Conservation (phyloP, 2,888 invertebrate genomes). For the Leptinotarsa juncta region DNA sequence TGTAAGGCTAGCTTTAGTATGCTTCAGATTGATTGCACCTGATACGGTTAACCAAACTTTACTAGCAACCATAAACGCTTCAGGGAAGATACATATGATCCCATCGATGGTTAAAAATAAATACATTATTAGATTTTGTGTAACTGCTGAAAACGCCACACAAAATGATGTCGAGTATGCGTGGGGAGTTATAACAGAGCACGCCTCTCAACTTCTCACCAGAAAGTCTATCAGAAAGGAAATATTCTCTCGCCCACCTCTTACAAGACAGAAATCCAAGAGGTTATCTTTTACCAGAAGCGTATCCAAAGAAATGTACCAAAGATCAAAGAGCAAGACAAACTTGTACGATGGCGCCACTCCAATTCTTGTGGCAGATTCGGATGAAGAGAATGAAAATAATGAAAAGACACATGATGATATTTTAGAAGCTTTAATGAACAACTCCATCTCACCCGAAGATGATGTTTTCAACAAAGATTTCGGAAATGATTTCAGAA, state of each 20-base stretch:
- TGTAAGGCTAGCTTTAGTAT: conserved; percentile 81
- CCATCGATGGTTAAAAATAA: conserved; percentile 81
- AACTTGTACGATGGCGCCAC: conserved; percentile 70
- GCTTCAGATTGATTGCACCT: conserved; percentile 78
- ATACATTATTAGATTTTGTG: conserved; percentile 82
- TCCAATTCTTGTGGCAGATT: conserved; percentile 69
- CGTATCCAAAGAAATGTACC: conserved; percentile 69
- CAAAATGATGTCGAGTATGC: conserved; percentile 80
- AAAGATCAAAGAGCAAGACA: conserved; percentile 67
- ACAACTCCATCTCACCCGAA: conserved; percentile 38
- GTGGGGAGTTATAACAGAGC: conserved; percentile 72
- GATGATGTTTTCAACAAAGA: conserved; percentile 55
- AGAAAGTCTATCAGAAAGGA: conserved; percentile 63
- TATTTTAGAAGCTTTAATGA: conserved; percentile 52
- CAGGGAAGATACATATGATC: conserved; percentile 88
- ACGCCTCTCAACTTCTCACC: conserved; percentile 71
- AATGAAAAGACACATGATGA: conserved; percentile 47
- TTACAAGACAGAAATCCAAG: conserved; percentile 68
- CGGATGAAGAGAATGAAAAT: conserved; percentile 56
- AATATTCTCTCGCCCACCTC: conserved; percentile 64
- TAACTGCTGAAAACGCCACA: conserved; percentile 81
- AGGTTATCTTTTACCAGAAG: conserved; percentile 71
- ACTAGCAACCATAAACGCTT: conserved; percentile 83
- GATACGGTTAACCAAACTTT: conserved; percentile 80
- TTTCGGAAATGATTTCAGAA: conserved; percentile 49